phyloP scores from a whole-genome alignment of 2,888 invertebrate species.

The Coelopa pilipes region DNA sequence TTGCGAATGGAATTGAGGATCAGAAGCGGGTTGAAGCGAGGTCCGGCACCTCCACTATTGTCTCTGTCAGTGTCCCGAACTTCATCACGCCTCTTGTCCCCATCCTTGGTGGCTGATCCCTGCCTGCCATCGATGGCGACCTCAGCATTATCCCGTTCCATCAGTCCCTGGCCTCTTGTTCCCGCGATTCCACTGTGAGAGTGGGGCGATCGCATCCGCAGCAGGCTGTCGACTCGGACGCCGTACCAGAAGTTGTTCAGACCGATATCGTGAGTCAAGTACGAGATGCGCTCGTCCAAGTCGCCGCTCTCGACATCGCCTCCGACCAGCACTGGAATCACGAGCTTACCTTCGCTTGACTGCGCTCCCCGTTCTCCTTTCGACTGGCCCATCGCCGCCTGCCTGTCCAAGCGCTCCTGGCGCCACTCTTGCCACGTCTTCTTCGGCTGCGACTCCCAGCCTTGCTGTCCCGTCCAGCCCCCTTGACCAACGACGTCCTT shows the following conservation, averaged over 20 bases:
- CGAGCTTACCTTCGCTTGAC: neutral
- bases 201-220: neutral
- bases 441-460: constrained; percentile 9
- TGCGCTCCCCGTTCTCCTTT: too few relatives aligned
- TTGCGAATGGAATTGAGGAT: too few relatives aligned
- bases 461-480: neutral
- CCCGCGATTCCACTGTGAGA: neutral
- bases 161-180: neutral
- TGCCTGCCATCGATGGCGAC: neutral
- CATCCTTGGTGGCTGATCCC: neutral
- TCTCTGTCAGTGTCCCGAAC: neutral
- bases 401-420: constrained; percentile 3
- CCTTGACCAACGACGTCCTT: neutral
- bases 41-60: neutral
- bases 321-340: neutral
- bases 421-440: constrained; percentile 31
- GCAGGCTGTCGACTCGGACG: neutral
- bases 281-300: constrained; percentile 19
- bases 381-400: neutral
- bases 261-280: constrained; percentile 25
- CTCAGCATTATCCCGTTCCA: too few relatives aligned
- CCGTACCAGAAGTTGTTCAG: constrained; percentile 32
- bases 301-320: neutral
- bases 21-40: too few relatives aligned
- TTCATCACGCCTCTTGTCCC: too few relatives aligned